Base-by-base conservation (phyloP, 2,888 invertebrate genomes). In the Archaeoteleia sp. region DNA sequence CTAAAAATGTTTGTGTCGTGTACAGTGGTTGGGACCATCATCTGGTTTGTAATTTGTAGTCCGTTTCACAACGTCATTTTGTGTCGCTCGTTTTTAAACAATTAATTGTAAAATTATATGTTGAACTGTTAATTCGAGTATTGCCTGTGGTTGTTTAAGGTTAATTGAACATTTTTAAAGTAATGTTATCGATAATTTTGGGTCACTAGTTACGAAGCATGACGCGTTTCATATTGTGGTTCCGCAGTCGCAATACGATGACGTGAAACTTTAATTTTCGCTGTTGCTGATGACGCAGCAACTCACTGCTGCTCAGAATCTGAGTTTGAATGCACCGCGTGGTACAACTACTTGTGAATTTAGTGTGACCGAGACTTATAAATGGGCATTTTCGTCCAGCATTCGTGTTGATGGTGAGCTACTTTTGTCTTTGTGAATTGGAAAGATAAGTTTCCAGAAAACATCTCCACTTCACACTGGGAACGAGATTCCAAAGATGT, bases 261-360 rank as follows among this genome's bases (percentile, higher is more conserved):
- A 61, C 61, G 51, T 39, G 40, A 23, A 29, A 48, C 43, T 29
- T 40, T 43, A 61, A 51, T 60, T 46, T 57, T 53, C 45, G 32
- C n/a, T 37, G 58, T 51, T 55, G 55, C 46, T 13, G 54, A 61
- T 55, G 68, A 69, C 40, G 65, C 55, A 65, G 63, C 60, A 65
- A 55, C 42, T 60, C 27, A 40, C 51, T 35, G 40, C 51, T 60
- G 51, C 51, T 65, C 60, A 55, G 65, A 65, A 69, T 61, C 65
- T 65, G 60, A 63, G 55, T 68, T 63, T 49, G 58, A 62, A 68
- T 68, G 71, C 71, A 68, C 71, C 71, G 55, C 54, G 67, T 68
- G 71, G 71, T 71, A 65, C 68, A 69, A 69, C 63, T 69, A 55
- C 58, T 60, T 46, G 51, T 69, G 60, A 69, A 63, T 63, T 63